Evolutionary conservation across 1,140 invertebrate species (phyloP).

Genomic region (Drosophila albomicans): DNA sequence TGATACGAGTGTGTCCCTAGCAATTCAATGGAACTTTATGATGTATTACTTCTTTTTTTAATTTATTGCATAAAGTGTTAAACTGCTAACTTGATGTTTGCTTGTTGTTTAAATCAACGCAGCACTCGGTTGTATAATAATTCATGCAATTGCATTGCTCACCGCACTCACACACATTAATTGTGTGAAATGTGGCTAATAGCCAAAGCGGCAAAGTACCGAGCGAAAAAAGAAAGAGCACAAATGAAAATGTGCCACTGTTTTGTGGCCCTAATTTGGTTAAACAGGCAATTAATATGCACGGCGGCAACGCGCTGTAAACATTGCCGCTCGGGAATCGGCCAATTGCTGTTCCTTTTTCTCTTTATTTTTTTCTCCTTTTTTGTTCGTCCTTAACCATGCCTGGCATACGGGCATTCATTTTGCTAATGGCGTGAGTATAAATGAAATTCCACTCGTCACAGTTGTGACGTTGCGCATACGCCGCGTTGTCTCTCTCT

Average conservation of each 20-base stretch:
- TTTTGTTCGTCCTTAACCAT: neutral
- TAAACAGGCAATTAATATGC: conserved; percentile 82
- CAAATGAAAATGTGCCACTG: conserved; percentile 44
- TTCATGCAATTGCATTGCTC: conserved; percentile 61
- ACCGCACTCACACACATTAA: conserved; percentile 23
- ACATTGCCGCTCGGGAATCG: conserved; percentile 60
- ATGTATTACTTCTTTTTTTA: too few species aligned
- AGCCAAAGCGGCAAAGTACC: neutral
- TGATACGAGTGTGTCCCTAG: too few species aligned
- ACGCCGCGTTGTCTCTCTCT: conserved; percentile 20
- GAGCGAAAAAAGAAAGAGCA: conserved; percentile 3
- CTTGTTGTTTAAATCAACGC: conserved; percentile 15
- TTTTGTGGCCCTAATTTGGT: conserved; percentile 76
- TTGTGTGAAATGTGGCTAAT: conserved; percentile 30
- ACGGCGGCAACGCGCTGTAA: conserved; percentile 73
- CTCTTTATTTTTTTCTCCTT: neutral
- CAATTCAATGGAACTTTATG: too few species aligned
- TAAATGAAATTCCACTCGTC: conserved; percentile 45
- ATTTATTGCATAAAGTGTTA: neutral
- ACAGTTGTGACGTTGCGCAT: conserved; percentile 34
- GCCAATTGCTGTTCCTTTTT: conserved; percentile 7
- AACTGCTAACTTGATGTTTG: neutral
- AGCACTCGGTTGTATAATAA: conserved; percentile 38
- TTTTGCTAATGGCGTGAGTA: conserved; percentile 55
- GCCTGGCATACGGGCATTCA: conserved; percentile 9